These are phyloP conservation scores for Monodelphis domestica DNA, from an alignment of 2,797 vertebrate species.

Conservation along the genomic window DNA sequence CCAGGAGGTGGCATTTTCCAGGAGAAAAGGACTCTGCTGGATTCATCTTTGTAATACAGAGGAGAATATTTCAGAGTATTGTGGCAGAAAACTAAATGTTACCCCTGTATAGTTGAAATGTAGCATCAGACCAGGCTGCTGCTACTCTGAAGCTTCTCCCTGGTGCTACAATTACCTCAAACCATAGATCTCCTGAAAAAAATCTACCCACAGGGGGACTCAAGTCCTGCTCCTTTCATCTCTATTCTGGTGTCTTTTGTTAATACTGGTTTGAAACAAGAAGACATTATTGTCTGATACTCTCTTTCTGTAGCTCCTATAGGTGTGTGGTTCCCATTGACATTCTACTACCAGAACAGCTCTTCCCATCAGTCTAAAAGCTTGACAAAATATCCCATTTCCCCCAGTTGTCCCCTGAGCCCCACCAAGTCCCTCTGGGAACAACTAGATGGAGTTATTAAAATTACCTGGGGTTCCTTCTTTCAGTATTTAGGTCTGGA, in stretches of 20 bases:
- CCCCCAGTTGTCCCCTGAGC: background rate
- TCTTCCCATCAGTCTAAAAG: background rate
- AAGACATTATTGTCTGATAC: background rate
- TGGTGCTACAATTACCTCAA: background rate
- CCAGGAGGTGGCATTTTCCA: background rate
- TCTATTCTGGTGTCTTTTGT: background rate
- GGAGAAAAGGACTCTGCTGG: background rate
- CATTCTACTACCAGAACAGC: background rate
- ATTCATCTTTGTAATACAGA: background rate
- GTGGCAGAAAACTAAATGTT: background rate
- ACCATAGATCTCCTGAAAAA: background rate
- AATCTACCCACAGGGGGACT: background rate
- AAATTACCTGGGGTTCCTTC: background rate
- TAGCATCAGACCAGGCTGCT: background rate
- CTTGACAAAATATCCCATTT: background rate
- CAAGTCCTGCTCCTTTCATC: background rate
- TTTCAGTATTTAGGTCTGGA: background rate
- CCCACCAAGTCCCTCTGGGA: background rate
- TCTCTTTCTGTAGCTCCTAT: background rate
- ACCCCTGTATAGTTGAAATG: background rate
- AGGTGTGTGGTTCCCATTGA: background rate
- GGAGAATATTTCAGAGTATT: background rate
- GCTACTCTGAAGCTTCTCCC: background rate
- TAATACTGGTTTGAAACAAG: background rate
- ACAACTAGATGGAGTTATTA: background rate